Evolutionary conservation across 2,888 invertebrate species (phyloP).

Genomic region (Toxonevra muliebris): DNA sequence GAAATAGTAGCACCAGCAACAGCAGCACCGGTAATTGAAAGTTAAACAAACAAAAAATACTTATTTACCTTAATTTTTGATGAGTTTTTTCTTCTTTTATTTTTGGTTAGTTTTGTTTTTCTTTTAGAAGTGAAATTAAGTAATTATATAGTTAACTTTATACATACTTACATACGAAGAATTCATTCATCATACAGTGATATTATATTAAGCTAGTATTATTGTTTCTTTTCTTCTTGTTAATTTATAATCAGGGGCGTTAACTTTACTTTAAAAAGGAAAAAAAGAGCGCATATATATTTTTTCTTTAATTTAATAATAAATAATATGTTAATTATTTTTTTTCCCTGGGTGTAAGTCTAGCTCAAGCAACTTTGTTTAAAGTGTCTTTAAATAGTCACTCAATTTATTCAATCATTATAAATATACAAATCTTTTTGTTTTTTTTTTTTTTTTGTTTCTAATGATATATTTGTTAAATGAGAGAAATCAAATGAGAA

Average conservation of each 20-base stretch:
- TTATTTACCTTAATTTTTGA: background rate
- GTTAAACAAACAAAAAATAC: background rate
- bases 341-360: conserved; percentile 30
- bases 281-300: no score
- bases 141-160: background rate
- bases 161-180: background rate
- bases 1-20: background rate
- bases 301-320: no score
- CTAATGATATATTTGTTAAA: no score
- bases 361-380: conserved; percentile 23
- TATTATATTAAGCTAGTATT: conserved; percentile 55
- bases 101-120: no score
- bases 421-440: no score
- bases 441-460: no score
- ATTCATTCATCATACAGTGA: conserved; percentile 50
- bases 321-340: no score
- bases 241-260: conserved; percentile 19
- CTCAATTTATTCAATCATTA: no score
- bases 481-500: no score
- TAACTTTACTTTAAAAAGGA: background rate
- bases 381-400: background rate
- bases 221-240: conserved; percentile 11
- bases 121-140: no score
- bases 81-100: conserved; percentile 1
- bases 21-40: background rate